Percentiles rank a stretch among this genome's conserved stretches.
Conservation (phyloP, 2,113 vertebrate genomes). For the Sander vitreus region DNA sequence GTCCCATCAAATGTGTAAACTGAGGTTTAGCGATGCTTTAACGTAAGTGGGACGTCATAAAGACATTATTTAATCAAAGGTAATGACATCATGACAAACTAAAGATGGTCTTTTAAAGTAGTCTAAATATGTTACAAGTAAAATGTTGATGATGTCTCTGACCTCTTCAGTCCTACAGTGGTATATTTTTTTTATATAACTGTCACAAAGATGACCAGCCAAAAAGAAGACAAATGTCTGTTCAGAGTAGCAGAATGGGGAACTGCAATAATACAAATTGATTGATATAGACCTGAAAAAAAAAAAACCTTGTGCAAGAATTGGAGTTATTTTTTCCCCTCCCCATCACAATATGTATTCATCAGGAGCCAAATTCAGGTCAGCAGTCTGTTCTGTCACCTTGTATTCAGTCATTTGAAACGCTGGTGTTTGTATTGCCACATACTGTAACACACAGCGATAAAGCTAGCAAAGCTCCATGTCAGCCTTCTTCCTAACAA, state of each 20-base stretch:
- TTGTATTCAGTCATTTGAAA: conserved; percentile 56
- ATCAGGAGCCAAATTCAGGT: conserved; percentile 65
- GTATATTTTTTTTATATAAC: not conserved
- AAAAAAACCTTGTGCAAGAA: conserved; percentile 6
- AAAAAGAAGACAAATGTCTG: conserved; percentile 22
- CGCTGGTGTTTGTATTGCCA: conserved; percentile 46
- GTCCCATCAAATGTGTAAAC: not conserved
- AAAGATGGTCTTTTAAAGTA: not conserved
- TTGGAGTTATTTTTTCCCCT: conserved; percentile 39
- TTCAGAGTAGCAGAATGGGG: conserved; percentile 6
- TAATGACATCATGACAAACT: not conserved
- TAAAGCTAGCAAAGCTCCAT: conserved; percentile 19
- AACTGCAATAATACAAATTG: conserved; percentile 9
- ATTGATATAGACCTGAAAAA: conserved; percentile 35
- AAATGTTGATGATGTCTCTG: not conserved
- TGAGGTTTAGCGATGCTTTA: not conserved
- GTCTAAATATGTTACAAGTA: not conserved
- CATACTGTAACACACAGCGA: conserved; percentile 39
- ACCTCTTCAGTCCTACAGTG: not conserved
- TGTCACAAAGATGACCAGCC: conserved; percentile 6
- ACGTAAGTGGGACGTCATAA: not conserved
- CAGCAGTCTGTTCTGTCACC: conserved; percentile 64
- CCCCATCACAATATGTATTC: conserved; percentile 59
- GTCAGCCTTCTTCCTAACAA: conserved; percentile 17
- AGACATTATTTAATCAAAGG: not conserved